Base-by-base conservation (phyloP, 2,888 invertebrate species). In the Erpobdella octoculata region DNA sequence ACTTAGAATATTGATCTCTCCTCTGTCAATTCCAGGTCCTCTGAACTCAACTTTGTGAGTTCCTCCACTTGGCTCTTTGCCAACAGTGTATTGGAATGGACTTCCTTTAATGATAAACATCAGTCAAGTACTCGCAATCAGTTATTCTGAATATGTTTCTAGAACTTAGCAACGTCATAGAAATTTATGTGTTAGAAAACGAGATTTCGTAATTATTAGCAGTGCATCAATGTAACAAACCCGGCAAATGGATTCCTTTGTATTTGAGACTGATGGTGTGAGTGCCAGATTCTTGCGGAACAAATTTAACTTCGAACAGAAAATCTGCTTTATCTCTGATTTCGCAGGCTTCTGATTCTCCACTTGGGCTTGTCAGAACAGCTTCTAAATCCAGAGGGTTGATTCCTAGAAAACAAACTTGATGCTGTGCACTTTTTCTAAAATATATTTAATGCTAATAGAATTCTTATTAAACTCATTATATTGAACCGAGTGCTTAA, bases 31-130 rank as follows among this genome's bases (percentile, higher is more conserved):
- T 48, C 97, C 97, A 0, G 89, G 89, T 21, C 97, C 97, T 53
- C 95, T 95, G 3, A 96, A 95, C 83, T 95, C 95, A 0, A 97
- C 96, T 78, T 94, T 87, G 83, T 96, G 95, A 59, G 93, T 90
- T 0, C 96, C 95, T 18, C 91, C 91, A 80, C 94, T 92, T 73
- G 90, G 88, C 76, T 95, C 86, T 1, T 93, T 92, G 37, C 96
- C 96, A 31, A 97, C 96, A 18, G 96, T 96, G 86, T 96, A 96
- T 85, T 94, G 94, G 91, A 96, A 97, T 70, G 96, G 96, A 62
- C 94, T 95, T 77, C 96, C 91, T 89, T 83, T 62, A n/a, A 41
- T n/a, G 46, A 15, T n/a, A 41, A n/a, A n/a, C n/a, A n/a, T n/a
- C n/a, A n/a, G n/a, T n/a, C n/a, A n/a, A n/a, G n/a, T n/a, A n/a